These are phyloP conservation scores for Aplochiton taeniatus DNA, from an alignment of 2,797 vertebrate species.

Conservation along the genomic window DNA sequence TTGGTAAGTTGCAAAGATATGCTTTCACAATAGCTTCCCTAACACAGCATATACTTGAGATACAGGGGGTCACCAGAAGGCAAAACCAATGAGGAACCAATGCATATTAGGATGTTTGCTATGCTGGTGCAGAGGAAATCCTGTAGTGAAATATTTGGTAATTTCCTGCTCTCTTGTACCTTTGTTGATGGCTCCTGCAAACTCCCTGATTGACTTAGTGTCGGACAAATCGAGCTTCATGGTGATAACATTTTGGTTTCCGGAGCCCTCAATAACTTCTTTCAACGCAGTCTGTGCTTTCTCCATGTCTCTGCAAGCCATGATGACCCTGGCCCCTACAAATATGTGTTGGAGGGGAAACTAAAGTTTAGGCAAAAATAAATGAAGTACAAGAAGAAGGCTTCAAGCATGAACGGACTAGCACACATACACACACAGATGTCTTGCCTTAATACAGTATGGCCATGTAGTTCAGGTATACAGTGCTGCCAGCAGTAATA, in stretches of 20 bases:
- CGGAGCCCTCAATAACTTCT: constrained; percentile 79
- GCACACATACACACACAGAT: background rate
- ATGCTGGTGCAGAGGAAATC: too few species aligned
- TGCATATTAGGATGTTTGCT: too few species aligned
- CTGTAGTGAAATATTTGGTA: background rate
- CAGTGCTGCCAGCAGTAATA: background rate
- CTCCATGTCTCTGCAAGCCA: constrained; percentile 84
- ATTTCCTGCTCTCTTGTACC: constrained; percentile 62
- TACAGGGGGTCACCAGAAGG: too few species aligned
- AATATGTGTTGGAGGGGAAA: background rate
- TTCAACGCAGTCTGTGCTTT: constrained; percentile 78
- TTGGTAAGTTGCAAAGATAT: too few species aligned
- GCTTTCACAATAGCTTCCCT: too few species aligned
- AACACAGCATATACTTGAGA: too few species aligned
- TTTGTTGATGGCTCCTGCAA: constrained; percentile 83
- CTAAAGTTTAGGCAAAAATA: background rate
- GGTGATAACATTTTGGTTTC: constrained; percentile 77
- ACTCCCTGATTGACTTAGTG: constrained; percentile 84
- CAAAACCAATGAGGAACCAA: too few species aligned
- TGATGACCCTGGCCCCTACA: constrained; percentile 84
- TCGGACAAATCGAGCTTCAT: constrained; percentile 87
- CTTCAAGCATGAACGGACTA: background rate
- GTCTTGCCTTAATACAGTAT: too few species aligned
- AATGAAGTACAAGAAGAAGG: background rate
- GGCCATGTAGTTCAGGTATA: too few species aligned